Conservation (phyloP, 1,140 invertebrate genomes). For the Diuraphis noxia region DNA sequence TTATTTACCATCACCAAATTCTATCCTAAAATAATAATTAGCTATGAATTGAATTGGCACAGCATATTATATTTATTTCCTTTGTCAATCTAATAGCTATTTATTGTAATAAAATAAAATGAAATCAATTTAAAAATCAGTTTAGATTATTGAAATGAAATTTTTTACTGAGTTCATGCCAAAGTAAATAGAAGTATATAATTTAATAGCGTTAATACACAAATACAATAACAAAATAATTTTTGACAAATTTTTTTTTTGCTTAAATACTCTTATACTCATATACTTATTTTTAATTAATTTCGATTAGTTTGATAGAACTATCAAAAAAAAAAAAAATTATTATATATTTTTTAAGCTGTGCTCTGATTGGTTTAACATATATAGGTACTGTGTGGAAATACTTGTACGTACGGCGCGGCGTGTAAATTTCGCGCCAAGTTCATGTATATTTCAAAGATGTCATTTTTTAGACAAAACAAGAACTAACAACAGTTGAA, state of each 20-base stretch:
- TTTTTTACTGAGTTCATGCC: not conserved
- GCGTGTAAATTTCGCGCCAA: not conserved
- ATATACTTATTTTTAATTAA: no score
- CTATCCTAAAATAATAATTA: not conserved
- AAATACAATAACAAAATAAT: not conserved
- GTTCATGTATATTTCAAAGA: not conserved
- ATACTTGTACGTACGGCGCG: not conserved
- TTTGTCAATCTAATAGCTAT: not conserved
- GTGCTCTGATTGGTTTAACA: not conserved
- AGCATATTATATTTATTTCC: not conserved
- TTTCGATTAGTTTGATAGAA: not conserved
- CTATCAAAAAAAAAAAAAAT: not conserved
- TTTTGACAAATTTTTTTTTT: not conserved
- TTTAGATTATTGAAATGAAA: not conserved
- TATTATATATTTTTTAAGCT: not conserved
- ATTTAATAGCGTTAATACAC: not conserved
- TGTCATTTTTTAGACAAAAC: not conserved
- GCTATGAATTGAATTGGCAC: not conserved
- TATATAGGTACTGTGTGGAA: not conserved
- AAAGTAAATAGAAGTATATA: not conserved
- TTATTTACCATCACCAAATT: not conserved
- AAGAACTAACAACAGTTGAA: not conserved
- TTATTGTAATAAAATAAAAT: not conserved
- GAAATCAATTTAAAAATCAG: not conserved
- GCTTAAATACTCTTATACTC: no score